phyloP scores from a whole-genome alignment of 2,888 invertebrate species.

The Microctonus aethiopoides region DNA sequence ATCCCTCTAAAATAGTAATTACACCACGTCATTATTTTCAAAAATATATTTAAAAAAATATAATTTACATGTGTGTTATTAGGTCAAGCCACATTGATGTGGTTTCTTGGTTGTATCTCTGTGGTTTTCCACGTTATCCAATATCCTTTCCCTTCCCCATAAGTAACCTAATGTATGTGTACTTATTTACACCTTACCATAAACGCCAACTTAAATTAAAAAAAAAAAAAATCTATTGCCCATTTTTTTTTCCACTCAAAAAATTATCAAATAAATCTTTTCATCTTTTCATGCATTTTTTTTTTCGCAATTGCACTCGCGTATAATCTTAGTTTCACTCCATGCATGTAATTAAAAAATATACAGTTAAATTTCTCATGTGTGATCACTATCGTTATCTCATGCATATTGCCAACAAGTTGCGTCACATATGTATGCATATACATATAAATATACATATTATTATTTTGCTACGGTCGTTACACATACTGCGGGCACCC shows the following conservation, averaged over 20 bases:
- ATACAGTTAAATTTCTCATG: background rate
- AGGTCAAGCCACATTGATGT: constrained; percentile 26
- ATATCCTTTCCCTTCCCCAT: constrained; percentile 34
- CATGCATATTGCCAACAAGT: background rate
- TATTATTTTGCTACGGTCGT: constrained; percentile 19
- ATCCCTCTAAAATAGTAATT: no score
- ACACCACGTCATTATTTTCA: background rate
- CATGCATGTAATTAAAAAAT: background rate
- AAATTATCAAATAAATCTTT: no score
- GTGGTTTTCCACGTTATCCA: constrained; percentile 48
- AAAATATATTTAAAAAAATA: constrained; percentile 10
- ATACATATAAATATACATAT: constrained; percentile 16
- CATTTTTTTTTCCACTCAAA: no score
- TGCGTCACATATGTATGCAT: constrained; percentile 12
- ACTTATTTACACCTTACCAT: no score
- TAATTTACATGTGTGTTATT: constrained; percentile 14
- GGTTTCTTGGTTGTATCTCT: constrained; percentile 24
- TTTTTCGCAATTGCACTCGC: background rate
- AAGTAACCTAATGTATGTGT: no score
- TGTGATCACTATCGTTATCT: constrained; percentile 11
- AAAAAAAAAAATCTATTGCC: no score
- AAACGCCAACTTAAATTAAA: no score
- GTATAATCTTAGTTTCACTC: no score
- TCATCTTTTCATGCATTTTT: no score
- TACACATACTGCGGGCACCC: constrained; percentile 2